Percentiles rank a stretch among this genome's conserved stretches.
These are phyloP conservation scores for Pygmarrhopalites habei DNA, from an alignment of 1,140 invertebrate genomes.

Conservation along the genomic window DNA sequence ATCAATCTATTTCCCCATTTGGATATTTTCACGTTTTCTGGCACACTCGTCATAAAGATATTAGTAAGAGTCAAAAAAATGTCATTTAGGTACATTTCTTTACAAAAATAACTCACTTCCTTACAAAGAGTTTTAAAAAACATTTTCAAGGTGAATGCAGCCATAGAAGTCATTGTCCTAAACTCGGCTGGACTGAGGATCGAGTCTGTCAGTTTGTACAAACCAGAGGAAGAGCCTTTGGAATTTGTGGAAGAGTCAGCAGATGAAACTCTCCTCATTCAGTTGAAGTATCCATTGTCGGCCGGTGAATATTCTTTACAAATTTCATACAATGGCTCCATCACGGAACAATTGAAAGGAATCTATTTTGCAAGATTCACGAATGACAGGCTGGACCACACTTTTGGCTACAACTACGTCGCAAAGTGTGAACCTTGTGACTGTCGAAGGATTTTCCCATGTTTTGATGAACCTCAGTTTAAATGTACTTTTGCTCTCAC, in stretches of 20 bases:
- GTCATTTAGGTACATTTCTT: background rate
- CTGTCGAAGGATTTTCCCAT: background rate
- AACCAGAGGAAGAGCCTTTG: background rate
- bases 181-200: background rate
- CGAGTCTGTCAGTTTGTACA: background rate
- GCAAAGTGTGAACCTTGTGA: slow-evolving; percentile 5
- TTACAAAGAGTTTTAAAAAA: background rate
- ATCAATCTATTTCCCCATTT: background rate
- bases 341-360: slow-evolving; percentile 3
- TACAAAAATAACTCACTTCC: background rate
- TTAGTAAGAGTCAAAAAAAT: background rate
- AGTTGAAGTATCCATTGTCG: background rate
- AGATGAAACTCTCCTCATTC: background rate
- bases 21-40: background rate
- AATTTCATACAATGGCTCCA: background rate
- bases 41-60: background rate
- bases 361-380: background rate
- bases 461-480: slow-evolving; percentile 5
- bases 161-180: background rate
- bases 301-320: background rate
- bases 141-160: background rate
- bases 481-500: background rate
- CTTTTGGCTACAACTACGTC: background rate
- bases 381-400: background rate
- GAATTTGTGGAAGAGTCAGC: background rate